Conservation (phyloP, 1,140 invertebrate species). For the Dolichoris vasculosae region DNA sequence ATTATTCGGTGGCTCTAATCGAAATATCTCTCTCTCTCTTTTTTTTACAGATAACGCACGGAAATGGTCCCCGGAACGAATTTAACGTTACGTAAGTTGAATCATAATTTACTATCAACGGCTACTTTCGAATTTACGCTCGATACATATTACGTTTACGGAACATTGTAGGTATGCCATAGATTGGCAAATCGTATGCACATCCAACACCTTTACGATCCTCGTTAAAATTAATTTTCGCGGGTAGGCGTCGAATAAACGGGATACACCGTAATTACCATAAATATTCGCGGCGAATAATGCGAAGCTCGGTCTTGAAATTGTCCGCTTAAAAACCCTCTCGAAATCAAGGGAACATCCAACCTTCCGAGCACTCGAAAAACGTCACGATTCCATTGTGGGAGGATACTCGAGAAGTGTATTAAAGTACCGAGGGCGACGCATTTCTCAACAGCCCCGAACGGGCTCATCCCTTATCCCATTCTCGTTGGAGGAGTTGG, state of each 20-base stretch:
- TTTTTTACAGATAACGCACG: neutral
- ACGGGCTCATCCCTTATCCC: neutral
- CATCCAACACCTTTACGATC: no score
- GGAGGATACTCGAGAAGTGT: neutral
- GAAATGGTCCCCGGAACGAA: neutral
- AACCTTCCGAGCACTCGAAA: no score
- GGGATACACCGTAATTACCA: neutral
- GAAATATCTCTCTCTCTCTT: neutral
- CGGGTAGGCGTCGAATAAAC: neutral
- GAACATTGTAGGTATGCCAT: no score
- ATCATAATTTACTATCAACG: neutral
- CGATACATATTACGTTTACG: neutral
- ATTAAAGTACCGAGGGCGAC: neutral
- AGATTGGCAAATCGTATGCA: no score
- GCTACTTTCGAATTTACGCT: neutral
- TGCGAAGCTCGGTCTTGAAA: neutral
- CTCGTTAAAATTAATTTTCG: neutral
- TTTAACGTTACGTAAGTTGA: neutral
- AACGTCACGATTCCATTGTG: neutral
- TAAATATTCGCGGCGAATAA: neutral
- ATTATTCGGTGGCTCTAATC: no score
- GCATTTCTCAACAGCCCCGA: neutral
- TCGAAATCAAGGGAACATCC: no score
- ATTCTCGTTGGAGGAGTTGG: neutral
- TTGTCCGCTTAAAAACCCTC: neutral